Base-by-base conservation (phyloP, 2,113 vertebrate genomes). In the Osmerus eperlanus region DNA sequence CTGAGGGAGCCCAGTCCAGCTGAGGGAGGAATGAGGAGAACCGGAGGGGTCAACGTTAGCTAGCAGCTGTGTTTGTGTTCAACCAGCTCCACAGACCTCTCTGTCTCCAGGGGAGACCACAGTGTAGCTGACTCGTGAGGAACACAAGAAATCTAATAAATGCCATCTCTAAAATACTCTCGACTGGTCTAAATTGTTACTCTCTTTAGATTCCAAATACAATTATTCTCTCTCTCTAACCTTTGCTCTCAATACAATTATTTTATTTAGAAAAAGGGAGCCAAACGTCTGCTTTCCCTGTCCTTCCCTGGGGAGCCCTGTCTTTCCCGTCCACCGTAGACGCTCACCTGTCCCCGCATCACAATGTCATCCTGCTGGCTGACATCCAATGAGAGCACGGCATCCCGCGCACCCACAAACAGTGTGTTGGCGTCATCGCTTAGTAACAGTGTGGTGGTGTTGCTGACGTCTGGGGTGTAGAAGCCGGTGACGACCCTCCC, bases 361-460 rank as follows among this genome's bases (percentile, higher is more conserved):
- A 29, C 23, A 23, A 92, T 86, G 9, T 19, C 9, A 0, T 88
- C 85, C 23, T 75, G n/a, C 15, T 63, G 75, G 74, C 87, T 82
- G 56, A 92, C 80, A 18, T 89, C 82, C 76, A 94, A 70, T 0
- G 85, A 88, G 21, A 94, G 55, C 60, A 94, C 68, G 2, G 86
- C 60, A 21, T 94, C 88, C 9, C 86, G 78, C 0, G 91, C 91
- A 8, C 93, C 93, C 0, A 94, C 87, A 1, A 88, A 91, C 19
- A 94, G 89, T 0, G 68, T 85, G 59, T 84, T 74, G 14, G 77
- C 86, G 2, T 87, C 85, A 0, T 77, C 29, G 19, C 90, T 88
- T n/a, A 94, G 89, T 73, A 92, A 85, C 79, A 94, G 86, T 0
- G 85, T 89, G 47, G 92, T 93, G 83, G 84, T 89, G 87, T 94